Percentiles rank a stretch among this genome's conserved stretches.
Conservation (phyloP, 2,888 invertebrate species). For the Mayetiola destructor region DNA sequence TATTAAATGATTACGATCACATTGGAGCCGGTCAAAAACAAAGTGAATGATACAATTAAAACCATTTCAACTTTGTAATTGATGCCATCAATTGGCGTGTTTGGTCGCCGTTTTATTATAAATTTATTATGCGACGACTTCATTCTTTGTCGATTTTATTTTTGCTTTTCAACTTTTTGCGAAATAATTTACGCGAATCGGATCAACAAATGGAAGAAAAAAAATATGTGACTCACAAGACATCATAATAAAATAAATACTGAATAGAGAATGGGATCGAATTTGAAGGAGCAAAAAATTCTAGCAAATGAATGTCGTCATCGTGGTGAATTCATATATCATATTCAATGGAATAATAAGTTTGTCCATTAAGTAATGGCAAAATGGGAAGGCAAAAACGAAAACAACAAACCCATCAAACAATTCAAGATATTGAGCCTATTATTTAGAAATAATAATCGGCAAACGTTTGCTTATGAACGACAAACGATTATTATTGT, state of each 20-base stretch:
- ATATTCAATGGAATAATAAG: no score
- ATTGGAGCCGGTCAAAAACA: background rate
- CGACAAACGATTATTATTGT: no score
- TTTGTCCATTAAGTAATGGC: no score
- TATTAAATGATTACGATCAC: constrained; percentile 3
- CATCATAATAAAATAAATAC: background rate
- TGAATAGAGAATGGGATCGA: background rate
- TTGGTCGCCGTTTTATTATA: background rate
- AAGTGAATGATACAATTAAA: background rate
- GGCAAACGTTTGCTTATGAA: no score
- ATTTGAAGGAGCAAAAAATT: background rate
- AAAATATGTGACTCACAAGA: background rate
- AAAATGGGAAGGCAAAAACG: no score
- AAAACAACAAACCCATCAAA: no score
- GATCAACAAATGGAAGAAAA: no score
- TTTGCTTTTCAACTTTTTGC: background rate
- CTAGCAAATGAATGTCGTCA: no score
- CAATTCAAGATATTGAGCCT: no score
- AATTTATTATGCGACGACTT: background rate
- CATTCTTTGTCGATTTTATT: background rate
- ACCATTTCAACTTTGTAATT: background rate
- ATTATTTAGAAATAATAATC: no score
- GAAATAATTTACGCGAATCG: background rate
- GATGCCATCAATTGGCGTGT: constrained; percentile 1
- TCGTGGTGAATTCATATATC: no score